A percentile compares a stretch with the other conserved stretches of the same genome.
Conservation (phyloP, 2,797 vertebrate species). For the Macropodus opercularis region DNA sequence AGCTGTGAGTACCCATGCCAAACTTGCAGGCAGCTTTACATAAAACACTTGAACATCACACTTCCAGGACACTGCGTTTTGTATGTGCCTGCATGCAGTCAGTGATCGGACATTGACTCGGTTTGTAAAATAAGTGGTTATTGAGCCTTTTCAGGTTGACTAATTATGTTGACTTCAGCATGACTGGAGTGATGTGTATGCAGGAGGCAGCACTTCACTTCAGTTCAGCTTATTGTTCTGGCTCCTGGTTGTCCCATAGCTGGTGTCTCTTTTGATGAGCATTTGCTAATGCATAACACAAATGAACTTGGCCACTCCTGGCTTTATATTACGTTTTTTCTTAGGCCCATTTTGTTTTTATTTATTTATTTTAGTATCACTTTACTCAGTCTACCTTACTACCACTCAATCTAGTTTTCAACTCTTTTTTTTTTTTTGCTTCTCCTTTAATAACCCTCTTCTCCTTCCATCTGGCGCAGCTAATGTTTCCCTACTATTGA, state of each 20-base stretch:
- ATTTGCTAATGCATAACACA: slow-evolving; percentile 38
- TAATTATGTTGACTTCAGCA: slow-evolving; percentile 58
- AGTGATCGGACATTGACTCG: slow-evolving; percentile 30
- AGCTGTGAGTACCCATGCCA: slow-evolving; percentile 87
- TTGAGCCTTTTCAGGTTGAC: slow-evolving; percentile 64
- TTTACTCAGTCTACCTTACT: slow-evolving; percentile 1
- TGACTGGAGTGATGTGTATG: slow-evolving; percentile 49
- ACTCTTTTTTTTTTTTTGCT: slow-evolving; percentile 9
- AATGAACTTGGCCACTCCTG: slow-evolving; percentile 18
- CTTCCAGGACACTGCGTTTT: slow-evolving; percentile 44
- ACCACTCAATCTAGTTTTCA: slow-evolving; percentile 20
- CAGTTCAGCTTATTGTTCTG: slow-evolving; percentile 16
- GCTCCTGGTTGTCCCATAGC: slow-evolving; percentile 47
- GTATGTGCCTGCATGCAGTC: slow-evolving; percentile 35
- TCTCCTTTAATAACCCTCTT: slow-evolving; percentile 38
- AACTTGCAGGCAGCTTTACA: slow-evolving; percentile 68
- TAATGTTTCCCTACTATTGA: slow-evolving; percentile 79
- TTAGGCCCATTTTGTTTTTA: slow-evolving; percentile 14
- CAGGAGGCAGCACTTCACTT: slow-evolving; percentile 49
- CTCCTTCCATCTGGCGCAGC: slow-evolving; percentile 55
- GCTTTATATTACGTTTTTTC: slow-evolving; percentile 12
- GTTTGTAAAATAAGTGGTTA: slow-evolving; percentile 38
- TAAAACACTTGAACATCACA: slow-evolving; percentile 52
- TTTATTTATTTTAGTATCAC: slow-evolving; percentile 3
- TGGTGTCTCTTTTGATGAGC: slow-evolving; percentile 49